Conservation (phyloP, 2,113 vertebrate genomes). For the Onychorhynchus coronatus region DNA sequence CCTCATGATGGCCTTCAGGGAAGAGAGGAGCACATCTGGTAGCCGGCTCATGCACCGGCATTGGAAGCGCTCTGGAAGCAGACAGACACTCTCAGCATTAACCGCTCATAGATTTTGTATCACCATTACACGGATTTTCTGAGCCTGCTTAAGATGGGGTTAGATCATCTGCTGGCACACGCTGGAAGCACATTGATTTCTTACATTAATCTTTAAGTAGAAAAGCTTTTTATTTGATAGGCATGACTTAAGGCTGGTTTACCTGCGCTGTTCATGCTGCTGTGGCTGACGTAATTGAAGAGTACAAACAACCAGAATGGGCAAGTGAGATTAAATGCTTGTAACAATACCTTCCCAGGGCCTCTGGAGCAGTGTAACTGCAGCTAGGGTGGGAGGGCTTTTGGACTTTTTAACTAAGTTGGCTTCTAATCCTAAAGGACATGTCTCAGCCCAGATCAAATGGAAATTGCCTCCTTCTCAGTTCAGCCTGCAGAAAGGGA, state of each 20-base stretch:
- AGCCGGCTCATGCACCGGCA: background rate
- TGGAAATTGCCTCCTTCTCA: background rate
- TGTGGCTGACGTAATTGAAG: background rate
- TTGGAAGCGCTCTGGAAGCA: background rate
- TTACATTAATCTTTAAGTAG: constrained; percentile 34
- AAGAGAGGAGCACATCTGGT: constrained; percentile 41
- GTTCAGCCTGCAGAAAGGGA: background rate
- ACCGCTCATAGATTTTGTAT: constrained; percentile 30
- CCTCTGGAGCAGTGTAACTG: background rate
- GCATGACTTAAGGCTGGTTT: background rate
- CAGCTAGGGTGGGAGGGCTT: background rate
- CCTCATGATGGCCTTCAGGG: background rate
- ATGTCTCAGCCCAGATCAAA: background rate
- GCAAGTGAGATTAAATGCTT: background rate
- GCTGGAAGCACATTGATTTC: background rate
- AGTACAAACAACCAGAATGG: background rate
- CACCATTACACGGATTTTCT: background rate
- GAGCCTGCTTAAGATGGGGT: background rate
- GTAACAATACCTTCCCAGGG: background rate
- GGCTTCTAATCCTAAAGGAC: background rate
- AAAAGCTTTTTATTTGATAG: background rate
- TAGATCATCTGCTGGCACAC: constrained; percentile 39
- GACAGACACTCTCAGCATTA: background rate
- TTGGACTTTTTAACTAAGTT: background rate
- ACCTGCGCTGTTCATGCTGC: background rate